Base-by-base conservation (phyloP, 2,797 vertebrate species). In the Enteromius mattozi region DNA sequence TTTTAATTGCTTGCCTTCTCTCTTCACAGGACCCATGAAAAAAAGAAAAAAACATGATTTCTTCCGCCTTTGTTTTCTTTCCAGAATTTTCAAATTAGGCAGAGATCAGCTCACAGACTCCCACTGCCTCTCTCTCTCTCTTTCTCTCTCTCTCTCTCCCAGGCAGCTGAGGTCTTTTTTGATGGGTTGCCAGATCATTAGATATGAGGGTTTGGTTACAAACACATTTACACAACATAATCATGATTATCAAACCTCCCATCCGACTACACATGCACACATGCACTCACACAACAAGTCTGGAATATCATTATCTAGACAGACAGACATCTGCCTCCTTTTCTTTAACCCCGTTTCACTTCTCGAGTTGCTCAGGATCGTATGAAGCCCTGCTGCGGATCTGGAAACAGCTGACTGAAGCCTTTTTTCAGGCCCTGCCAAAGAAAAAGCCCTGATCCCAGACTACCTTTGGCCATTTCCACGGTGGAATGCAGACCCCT, bases 151-250 rank as follows among this genome's bases (percentile, higher is more conserved):
- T 37, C 88, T 85, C 76, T 87, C 86, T 86, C 86, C 40, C 87
- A 79, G 88, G 88, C 88, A 88, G 84, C 74, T 87, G 61, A 90
- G 88, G 90, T 90, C 86, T 85, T 87, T 90, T 92, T 89, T 91
- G 91, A 90, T 37, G 24, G 87, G 82, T 88, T 89, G 91, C 90
- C 91, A 92, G 90, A 93, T 91, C 91, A 93, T 93, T 90, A 91
- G 93, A 91, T 40, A 83, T 89, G 88, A 92, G 91, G 91, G 91
- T 93, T 80, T 92, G 89, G 92, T 92, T 91, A 91, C 93, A 92
- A 93, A 92, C 91, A 90, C 90, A 92, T 93, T 93, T 91, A 92
- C 90, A 91, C 90, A 92, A 87, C 88, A 89, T 87, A 88, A 92
- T 92, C 91, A 93, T 93, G 75, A 84, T 79, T 88, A 85, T 80